Conservation (phyloP, 2,113 vertebrate genomes). For the Campylomormyrus numenius region DNA sequence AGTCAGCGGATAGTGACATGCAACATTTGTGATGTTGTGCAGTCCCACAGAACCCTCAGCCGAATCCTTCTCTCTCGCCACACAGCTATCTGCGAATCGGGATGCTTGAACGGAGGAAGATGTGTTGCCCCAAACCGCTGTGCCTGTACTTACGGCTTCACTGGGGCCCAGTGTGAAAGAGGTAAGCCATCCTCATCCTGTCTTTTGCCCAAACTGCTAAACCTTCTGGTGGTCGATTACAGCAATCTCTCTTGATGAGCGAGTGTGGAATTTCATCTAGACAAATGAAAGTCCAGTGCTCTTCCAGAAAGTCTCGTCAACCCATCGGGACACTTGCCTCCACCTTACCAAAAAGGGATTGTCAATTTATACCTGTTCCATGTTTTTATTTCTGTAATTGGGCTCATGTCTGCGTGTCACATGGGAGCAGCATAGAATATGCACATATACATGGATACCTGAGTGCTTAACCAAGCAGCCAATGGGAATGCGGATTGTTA, state of each 20-base stretch:
- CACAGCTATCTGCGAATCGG: constrained; percentile 92
- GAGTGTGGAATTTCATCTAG: neutral
- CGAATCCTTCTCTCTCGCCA: constrained; percentile 30
- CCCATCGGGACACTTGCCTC: neutral
- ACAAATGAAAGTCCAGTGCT: neutral
- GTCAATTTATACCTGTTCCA: neutral
- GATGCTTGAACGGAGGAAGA: constrained; percentile 87
- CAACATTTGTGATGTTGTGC: neutral
- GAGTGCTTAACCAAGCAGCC: neutral
- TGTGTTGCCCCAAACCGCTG: constrained; percentile 94
- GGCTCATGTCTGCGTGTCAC: neutral
- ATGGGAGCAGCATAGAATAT: neutral
- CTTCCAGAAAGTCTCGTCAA: neutral
- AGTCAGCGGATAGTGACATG: neutral
- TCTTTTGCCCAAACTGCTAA: neutral
- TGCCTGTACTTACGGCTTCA: constrained; percentile 93
- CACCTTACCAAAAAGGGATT: neutral
- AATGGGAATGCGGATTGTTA: neutral
- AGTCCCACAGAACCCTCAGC: neutral
- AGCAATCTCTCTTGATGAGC: neutral
- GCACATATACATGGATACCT: neutral
- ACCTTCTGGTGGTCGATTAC: neutral
- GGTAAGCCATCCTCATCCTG: constrained; percentile 56
- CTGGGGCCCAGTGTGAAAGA: constrained; percentile 95
- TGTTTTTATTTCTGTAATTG: neutral